phyloP scores from a whole-genome alignment of 2,797 vertebrate species.

The Sebastes reedi region DNA sequence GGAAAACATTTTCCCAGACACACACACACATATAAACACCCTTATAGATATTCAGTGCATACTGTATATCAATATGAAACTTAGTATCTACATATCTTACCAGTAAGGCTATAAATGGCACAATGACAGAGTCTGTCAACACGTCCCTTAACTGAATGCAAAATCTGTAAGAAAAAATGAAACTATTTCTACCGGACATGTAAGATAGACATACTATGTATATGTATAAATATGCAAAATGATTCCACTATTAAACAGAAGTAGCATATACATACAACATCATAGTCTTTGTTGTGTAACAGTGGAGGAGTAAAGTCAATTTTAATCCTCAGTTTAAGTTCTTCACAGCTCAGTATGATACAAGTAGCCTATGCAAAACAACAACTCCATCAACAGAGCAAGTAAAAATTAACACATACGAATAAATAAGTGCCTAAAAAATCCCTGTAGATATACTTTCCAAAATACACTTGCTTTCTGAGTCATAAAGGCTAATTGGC shows the following conservation, averaged over 20 bases:
- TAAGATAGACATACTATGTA: background rate
- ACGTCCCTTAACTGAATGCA: conserved; percentile 70
- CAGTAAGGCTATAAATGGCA: conserved; percentile 80
- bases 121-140: conserved; percentile 64
- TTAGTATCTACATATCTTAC: conserved; percentile 74
- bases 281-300: background rate
- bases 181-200: background rate
- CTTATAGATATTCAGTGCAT: background rate
- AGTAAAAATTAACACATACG: background rate
- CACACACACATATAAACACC: background rate
- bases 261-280: background rate
- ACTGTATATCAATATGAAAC: background rate
- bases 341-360: background rate
- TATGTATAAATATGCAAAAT: background rate
- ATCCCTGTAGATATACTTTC: background rate
- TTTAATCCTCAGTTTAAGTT: background rate
- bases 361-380: background rate
- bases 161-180: conserved; percentile 80
- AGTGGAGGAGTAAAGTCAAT: background rate
- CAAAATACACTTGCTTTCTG: conserved; percentile 2
- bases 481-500: background rate
- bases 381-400: background rate
- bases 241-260: background rate
- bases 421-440: background rate
- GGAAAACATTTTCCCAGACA: background rate